A percentile compares a stretch with the other conserved stretches of the same genome.
Evolutionary conservation across 1,140 invertebrate species (phyloP).

Genomic region (Armadillidium nasatum): DNA sequence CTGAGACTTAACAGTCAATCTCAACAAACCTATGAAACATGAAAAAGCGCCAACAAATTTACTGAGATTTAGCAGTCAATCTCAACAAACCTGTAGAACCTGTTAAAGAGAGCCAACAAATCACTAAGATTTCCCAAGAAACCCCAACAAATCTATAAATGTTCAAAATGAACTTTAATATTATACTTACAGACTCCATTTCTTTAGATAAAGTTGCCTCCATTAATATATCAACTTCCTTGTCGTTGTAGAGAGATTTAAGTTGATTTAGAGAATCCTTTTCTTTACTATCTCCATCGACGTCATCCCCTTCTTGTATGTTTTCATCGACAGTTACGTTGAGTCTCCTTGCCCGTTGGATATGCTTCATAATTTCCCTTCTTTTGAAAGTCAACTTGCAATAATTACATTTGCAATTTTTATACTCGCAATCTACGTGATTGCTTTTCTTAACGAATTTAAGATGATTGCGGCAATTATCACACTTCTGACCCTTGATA

Average conservation of each 20-base stretch:
- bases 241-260: neutral
- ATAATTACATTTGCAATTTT: constrained; percentile 1
- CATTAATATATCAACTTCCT: neutral
- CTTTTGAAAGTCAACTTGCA: neutral
- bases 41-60: neutral
- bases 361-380: neutral
- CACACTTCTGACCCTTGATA: constrained; percentile 17
- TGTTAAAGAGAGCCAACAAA: no score
- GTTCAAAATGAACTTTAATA: neutral
- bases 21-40: no score
- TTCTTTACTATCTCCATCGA: neutral
- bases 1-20: no score
- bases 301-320: neutral
- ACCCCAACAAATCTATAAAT: no score
- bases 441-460: constrained; percentile 25
- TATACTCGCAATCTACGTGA: constrained; percentile 19
- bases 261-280: neutral
- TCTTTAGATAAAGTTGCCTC: neutral
- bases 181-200: neutral
- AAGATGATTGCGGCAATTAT: constrained; percentile 25
- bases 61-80: neutral
- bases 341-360: neutral
- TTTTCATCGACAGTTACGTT: neutral
- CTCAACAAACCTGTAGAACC: neutral
- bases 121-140: no score